A percentile compares a stretch with the other conserved stretches of the same genome.
Evolutionary conservation across 2,113 vertebrate genomes (phyloP).

Genomic region (Rhipidura dahli): DNA sequence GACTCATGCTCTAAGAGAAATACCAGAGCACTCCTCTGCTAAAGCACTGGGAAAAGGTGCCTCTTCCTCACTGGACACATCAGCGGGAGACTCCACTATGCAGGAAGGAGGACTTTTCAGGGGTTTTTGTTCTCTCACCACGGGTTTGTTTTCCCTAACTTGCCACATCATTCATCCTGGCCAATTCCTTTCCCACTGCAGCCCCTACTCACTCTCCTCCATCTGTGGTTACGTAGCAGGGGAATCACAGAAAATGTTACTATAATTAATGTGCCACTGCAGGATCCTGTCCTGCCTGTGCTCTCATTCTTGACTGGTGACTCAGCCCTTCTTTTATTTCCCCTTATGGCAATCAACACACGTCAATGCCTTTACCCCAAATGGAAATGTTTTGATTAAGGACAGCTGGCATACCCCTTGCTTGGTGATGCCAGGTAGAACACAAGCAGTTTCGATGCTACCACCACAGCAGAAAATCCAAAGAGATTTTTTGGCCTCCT

Average conservation of each 20-base stretch:
- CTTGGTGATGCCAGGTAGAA: background rate
- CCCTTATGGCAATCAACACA: background rate
- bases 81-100: background rate
- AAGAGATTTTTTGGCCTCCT: background rate
- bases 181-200: background rate
- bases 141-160: background rate
- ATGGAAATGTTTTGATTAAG: slow-evolving; percentile 1
- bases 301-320: slow-evolving; percentile 1
- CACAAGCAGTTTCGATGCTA: background rate
- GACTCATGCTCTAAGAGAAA: slow-evolving; percentile 19
- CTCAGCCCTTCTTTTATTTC: slow-evolving; percentile 5
- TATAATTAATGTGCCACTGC: background rate
- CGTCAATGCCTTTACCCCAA: background rate
- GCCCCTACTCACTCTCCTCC: background rate
- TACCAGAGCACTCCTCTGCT: background rate
- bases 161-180: background rate
- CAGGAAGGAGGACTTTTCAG: background rate
- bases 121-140: background rate
- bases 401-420: background rate
- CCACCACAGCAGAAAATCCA: background rate
- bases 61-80: accelerated
- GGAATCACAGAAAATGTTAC: background rate
- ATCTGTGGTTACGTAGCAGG: background rate
- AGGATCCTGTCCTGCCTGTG: background rate
- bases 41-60: background rate